Conservation (phyloP, 2,113 vertebrate genomes). For the Alligator sinensis region DNA sequence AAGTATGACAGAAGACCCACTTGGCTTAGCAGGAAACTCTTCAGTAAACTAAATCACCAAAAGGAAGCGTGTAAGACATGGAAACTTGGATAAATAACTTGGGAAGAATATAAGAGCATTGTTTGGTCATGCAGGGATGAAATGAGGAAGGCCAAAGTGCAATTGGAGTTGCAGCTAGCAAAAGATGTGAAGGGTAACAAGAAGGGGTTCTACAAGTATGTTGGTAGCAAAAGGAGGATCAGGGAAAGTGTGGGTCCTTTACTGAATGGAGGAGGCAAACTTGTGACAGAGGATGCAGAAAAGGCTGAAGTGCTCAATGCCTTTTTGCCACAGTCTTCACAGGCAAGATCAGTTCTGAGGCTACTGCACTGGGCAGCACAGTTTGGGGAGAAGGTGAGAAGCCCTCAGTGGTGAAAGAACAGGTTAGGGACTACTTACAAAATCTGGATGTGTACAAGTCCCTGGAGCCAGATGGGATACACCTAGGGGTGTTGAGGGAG, state of each 20-base stretch:
- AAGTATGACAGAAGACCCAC: not conserved
- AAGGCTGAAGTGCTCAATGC: not conserved
- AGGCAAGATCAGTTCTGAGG: not conserved
- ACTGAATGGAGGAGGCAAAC: accelerated
- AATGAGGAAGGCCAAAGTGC: not conserved
- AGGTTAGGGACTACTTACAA: not conserved
- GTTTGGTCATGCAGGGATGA: not conserved
- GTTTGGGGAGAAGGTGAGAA: not conserved
- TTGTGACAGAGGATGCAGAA: not conserved
- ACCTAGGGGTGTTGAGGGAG: not conserved
- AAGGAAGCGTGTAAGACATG: not conserved
- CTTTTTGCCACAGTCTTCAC: not conserved
- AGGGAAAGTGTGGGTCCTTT: not conserved
- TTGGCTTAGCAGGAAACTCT: not conserved
- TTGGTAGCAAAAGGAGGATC: not conserved
- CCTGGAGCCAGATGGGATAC: not conserved
- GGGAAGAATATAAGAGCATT: not conserved
- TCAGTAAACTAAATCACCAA: not conserved
- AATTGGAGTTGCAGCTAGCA: not conserved
- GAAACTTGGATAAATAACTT: not conserved
- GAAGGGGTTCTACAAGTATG: not conserved
- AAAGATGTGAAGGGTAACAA: not conserved
- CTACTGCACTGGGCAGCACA: not conserved
- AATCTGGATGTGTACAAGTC: not conserved
- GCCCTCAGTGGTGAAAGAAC: not conserved